Evolutionary conservation across 2,797 vertebrate species (phyloP).

Genomic region (Argyrosomus regius): DNA sequence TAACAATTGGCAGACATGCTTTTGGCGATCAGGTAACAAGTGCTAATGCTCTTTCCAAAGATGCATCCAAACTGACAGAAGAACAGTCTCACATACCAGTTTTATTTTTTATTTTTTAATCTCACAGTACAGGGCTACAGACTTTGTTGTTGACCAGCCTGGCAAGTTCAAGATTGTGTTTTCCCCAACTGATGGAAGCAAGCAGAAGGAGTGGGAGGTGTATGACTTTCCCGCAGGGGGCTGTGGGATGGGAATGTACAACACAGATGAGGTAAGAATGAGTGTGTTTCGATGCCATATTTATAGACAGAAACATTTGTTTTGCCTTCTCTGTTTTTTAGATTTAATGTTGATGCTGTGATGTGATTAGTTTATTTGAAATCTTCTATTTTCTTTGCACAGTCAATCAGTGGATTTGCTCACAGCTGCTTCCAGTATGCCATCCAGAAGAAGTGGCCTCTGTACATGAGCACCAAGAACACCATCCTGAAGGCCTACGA

Average conservation of each 20-base stretch:
- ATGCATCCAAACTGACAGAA: neutral
- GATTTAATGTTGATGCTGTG: neutral
- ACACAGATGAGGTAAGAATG: conserved; percentile 92
- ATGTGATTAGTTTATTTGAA: neutral
- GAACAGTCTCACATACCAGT: neutral
- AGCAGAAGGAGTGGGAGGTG: conserved; percentile 92
- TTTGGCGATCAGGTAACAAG: conserved; percentile 93
- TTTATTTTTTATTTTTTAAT: conserved; percentile 14
- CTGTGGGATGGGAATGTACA: conserved; percentile 99
- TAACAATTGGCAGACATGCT: conserved; percentile 96
- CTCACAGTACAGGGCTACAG: conserved; percentile 94
- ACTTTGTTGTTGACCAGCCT: conserved; percentile 90
- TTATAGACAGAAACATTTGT: neutral
- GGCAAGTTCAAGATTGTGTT: conserved; percentile 95
- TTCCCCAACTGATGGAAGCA: conserved; percentile 88
- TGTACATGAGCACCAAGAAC: conserved; percentile 99
- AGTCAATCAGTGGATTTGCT: conserved; percentile 97
- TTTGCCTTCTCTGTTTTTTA: neutral
- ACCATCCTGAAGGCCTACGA: conserved; percentile 98
- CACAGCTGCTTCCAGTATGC: conserved; percentile 99
- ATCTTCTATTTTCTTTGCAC: conserved; percentile 17
- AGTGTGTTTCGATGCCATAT: neutral
- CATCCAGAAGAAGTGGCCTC: conserved; percentile 94
- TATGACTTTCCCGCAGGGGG: conserved; percentile 91
- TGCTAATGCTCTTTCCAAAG: neutral